Evolutionary conservation across 2,113 vertebrate species (phyloP).

Genomic region (Psammodynastes pulverulentus): DNA sequence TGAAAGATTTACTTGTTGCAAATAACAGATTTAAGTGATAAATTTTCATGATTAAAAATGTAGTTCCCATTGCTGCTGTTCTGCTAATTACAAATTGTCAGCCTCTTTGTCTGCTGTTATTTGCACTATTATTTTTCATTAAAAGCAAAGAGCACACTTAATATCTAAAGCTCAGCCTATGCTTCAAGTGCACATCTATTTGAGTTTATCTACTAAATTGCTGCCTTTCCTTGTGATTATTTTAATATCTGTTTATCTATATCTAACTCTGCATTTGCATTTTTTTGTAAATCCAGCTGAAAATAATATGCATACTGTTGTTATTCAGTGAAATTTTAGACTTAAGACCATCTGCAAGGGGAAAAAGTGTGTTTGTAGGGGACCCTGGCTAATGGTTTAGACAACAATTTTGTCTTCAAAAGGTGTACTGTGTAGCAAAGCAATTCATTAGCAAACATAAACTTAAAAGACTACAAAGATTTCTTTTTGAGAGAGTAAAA

Average conservation of each 20-base stretch:
- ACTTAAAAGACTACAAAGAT: background rate
- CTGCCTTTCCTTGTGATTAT: background rate
- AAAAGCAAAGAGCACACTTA: background rate
- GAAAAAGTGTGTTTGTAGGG: background rate
- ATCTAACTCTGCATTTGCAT: background rate
- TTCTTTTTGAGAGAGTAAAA: background rate
- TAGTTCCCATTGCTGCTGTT: background rate
- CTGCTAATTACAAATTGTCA: background rate
- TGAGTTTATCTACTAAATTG: background rate
- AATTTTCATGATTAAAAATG: background rate
- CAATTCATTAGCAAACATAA: background rate
- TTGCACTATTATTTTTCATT: background rate
- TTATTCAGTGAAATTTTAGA: background rate
- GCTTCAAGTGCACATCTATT: background rate
- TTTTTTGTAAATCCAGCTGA: background rate
- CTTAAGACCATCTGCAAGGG: background rate
- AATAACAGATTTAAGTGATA: background rate
- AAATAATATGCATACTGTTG: background rate
- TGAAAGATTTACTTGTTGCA: background rate
- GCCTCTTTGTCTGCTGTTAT: background rate
- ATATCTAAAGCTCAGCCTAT: background rate
- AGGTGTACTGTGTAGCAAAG: background rate
- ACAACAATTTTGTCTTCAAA: slow-evolving; percentile 22
- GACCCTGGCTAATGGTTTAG: background rate
- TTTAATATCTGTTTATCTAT: background rate